These are phyloP conservation scores for Sarcophilus harrisii DNA, from an alignment of 2,797 vertebrate genomes.

Conservation along the genomic window DNA sequence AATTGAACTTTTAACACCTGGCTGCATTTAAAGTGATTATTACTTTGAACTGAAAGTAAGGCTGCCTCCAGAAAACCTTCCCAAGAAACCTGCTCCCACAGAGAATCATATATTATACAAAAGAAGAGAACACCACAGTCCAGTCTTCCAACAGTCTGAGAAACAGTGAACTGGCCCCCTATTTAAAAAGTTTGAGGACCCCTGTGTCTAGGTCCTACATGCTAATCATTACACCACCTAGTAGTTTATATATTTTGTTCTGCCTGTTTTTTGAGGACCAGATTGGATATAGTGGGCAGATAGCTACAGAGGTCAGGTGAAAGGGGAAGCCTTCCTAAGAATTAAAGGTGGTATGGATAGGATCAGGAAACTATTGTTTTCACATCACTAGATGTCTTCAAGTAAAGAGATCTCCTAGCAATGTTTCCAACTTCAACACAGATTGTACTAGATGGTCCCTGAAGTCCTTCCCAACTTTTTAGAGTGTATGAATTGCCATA, in stretches of 20 bases:
- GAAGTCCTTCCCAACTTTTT: neutral
- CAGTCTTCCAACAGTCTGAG: too few species aligned
- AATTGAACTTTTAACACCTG: too few species aligned
- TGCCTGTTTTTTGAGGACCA: neutral
- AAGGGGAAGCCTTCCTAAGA: neutral
- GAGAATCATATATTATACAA: too few species aligned
- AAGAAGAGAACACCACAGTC: too few species aligned
- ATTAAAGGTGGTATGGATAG: neutral
- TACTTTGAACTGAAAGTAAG: too few species aligned
- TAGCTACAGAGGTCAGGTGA: neutral
- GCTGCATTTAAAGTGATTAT: too few species aligned
- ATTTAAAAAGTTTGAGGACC: too few species aligned
- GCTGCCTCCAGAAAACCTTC: too few species aligned
- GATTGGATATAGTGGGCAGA: neutral
- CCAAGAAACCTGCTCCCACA: too few species aligned
- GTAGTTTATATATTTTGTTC: neutral
- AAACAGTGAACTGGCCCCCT: too few species aligned
- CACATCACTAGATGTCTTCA: neutral
- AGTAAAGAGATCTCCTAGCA: neutral
- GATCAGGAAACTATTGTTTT: neutral
- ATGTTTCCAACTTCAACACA: neutral
- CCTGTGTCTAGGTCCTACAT: neutral
- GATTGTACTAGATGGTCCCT: neutral
- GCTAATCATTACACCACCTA: neutral
- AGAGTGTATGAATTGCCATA: neutral